Evolutionary conservation across 2,113 vertebrate genomes (phyloP), one percentile per base, ranked within the genome.

Genomic region (Miniopterus natalensis): DNA sequence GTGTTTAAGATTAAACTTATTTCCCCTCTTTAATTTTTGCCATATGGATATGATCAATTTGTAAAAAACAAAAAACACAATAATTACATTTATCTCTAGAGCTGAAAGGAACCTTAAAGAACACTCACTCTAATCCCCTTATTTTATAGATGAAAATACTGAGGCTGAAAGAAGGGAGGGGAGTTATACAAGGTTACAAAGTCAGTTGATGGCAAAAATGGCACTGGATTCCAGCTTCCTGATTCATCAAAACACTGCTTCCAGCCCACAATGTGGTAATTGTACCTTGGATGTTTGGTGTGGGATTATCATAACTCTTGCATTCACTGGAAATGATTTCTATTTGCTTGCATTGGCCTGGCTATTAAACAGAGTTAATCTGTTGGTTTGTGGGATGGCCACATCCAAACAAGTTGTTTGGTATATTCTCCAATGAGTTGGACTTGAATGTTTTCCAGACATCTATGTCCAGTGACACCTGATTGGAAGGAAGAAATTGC

Each of bases 1-100:
- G 31, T 21, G 47, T 74, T 66, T 93, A 88, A 66, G 20, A 53
- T 87, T 17, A 92, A 90, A 74, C 10, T 81, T 95, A 78, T 77
- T 85, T 93, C 81, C 47, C 21, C 21, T 92, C 36, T 61, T 25
- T 92, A 70, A 74, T 85, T 75, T 95, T 92, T 92, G 21, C 47
- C 18, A 29, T 53, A 47, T 87, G 14, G 31, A 91, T 23, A 83
- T 5, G 13, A 92, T 87, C 57, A 68, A 73, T 79, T 83, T 90
- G 17, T 87, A 95, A 96, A 63, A 85, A 93, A 92, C 8, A 95
- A 84, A 36, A 94, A 86, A 51, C 31, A 29, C 27, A 66, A 66
- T 93, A 88, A 92, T 89, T 92, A 29, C 36, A 84, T 70, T 55
- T 2, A 79, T 21, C 40, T 47, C 36, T 89, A 74, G 14, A 92